phyloP scores from a whole-genome alignment of 2,888 invertebrate species.

The Patella ulyssiponensis region DNA sequence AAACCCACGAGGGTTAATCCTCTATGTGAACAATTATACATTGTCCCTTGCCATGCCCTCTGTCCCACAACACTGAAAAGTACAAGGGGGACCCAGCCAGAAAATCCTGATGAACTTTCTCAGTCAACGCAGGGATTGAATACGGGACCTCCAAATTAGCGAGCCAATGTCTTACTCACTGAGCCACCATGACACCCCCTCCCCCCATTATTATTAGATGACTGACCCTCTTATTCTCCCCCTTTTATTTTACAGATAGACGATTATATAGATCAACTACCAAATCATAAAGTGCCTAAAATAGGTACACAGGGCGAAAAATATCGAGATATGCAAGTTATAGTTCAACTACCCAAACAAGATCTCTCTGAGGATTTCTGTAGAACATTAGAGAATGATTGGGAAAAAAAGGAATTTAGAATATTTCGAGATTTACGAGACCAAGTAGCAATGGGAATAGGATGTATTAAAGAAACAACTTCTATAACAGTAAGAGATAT shows the following conservation, averaged over 20 bases:
- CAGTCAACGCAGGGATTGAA: too few species aligned
- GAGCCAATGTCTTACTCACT: too few species aligned
- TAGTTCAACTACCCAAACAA: conserved; percentile 85
- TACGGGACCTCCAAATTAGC: too few species aligned
- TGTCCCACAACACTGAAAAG: too few species aligned
- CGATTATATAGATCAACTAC: conserved; percentile 91
- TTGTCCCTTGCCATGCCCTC: too few species aligned
- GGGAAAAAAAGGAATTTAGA: conserved; percentile 79
- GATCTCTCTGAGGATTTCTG: conserved; percentile 92
- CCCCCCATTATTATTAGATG: too few species aligned
- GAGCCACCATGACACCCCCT: too few species aligned
- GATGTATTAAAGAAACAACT: conserved; percentile 74
- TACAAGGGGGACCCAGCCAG: too few species aligned
- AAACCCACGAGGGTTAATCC: too few species aligned
- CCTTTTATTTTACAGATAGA: conserved; percentile 80
- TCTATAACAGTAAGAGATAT: conserved; percentile 44
- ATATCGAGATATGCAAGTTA: conserved; percentile 85
- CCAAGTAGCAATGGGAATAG: conserved; percentile 96
- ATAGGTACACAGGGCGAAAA: conserved; percentile 85
- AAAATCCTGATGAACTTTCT: too few species aligned
- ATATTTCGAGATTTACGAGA: conserved; percentile 95
- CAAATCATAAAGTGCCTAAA: conserved; percentile 84
- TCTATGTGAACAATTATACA: too few species aligned
- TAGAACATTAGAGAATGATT: conserved; percentile 72
- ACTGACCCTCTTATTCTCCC: background rate